Evolutionary conservation across 2,797 vertebrate species (phyloP).

Genomic region (Spinibarbus caldwelli): DNA sequence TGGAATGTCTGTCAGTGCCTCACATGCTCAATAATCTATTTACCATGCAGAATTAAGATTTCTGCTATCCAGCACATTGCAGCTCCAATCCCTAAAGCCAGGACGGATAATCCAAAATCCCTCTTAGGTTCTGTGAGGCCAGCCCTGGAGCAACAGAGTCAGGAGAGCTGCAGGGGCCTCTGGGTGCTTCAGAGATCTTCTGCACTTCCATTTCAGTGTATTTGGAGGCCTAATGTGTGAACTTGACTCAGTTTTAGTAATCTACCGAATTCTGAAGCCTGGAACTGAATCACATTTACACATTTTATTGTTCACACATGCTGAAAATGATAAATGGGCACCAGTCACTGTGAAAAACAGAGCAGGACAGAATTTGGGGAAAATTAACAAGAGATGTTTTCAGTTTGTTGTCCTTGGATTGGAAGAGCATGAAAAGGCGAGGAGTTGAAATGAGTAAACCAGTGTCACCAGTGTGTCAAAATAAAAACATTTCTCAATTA

Average conservation of each 20-base stretch:
- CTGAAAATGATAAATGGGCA: background rate
- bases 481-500: conserved; percentile 14
- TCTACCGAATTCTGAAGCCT: background rate
- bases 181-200: conserved; percentile 47
- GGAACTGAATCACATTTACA: background rate
- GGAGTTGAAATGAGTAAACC: background rate
- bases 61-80: conserved; percentile 60
- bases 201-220: background rate
- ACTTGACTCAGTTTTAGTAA: background rate
- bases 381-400: background rate
- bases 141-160: conserved; percentile 37
- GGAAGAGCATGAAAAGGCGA: conserved; percentile 10
- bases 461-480: conserved; percentile 5
- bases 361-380: background rate
- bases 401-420: background rate
- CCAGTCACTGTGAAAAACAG: background rate
- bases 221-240: background rate
- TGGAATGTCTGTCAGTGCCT: conserved; percentile 38
- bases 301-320: conserved; percentile 1
- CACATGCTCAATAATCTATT: conserved; percentile 62
- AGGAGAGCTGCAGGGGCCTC: conserved; percentile 21
- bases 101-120: conserved; percentile 64
- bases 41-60: conserved; percentile 62
- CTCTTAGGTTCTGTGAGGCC: conserved; percentile 45
- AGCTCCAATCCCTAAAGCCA: conserved; percentile 63